Base-by-base conservation (phyloP, 2,797 vertebrate genomes). In the Nannoperca australis region DNA sequence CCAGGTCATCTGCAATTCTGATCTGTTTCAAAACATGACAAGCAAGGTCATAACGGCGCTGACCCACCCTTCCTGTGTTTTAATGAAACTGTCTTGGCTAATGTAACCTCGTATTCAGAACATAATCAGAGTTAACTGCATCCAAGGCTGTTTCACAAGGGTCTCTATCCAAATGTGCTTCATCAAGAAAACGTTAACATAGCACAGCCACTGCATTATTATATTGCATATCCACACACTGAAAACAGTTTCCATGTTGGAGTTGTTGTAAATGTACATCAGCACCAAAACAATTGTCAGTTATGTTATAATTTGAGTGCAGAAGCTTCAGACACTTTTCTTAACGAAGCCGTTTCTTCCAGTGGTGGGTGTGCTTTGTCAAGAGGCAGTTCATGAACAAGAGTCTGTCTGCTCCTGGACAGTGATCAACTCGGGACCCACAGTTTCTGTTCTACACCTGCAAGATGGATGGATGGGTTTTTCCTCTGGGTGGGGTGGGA, bases 331-430 rank as follows among this genome's bases (percentile, higher is more conserved):
- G 32, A 7, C 7, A 5, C 4, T 62, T 73, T n/a, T 64, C 5
- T 44, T 65, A 64, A 79, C 30, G 44, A 0, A 1, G 12, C 2
- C 17, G 22, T 79, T 55, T 73, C 53, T 92, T 87, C 20, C 93
- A 99, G 97, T 99, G 98, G 98, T 99, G 98, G 98, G 96, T 97
- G 86, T 99, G 98, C 92, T 99, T 99, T 85, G 98, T 98, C 93
- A 99, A 99, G 95, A 98, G 92, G 89, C 98, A 99, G 91, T 99
- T 99, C 95, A 99, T 99, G 98, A 99, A 99, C 96, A 99, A 99
- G 94, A 99, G 97, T 73, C 96, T 99, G 58, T 99, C 97, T 12
- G 98, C 96, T 62, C 98, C 98, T 15, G 98, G 98, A 50, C 98
- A 99, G 90, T 99, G 92, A 96, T 76, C 55, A 0, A 59, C 70